A percentile compares a stretch with the other conserved stretches of the same genome.
These are phyloP conservation scores for Leptobrachium ailaonicum DNA, from an alignment of 2,113 vertebrate genomes.

Conservation along the genomic window DNA sequence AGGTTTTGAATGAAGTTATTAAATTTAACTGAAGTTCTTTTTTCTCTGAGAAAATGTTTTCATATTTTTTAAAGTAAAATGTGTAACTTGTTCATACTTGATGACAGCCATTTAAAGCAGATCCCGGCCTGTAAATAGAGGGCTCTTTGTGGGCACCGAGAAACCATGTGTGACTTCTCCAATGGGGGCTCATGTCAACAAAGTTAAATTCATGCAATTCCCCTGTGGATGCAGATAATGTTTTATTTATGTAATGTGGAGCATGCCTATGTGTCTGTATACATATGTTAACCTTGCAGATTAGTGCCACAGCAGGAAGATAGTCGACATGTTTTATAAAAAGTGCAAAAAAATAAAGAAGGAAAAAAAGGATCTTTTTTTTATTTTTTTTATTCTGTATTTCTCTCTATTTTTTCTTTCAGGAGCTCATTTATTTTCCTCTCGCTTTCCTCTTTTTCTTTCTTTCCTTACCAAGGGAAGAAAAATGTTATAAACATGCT, in stretches of 20 bases:
- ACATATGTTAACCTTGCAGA: not conserved
- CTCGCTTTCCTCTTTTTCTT: no score
- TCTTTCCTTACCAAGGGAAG: no score
- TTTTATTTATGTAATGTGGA: not conserved
- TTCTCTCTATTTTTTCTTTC: no score
- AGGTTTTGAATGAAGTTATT: not conserved
- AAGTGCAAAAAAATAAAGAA: not conserved
- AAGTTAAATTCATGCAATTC: not conserved
- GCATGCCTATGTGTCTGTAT: not conserved
- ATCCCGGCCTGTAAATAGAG: not conserved
- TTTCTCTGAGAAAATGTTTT: not conserved
- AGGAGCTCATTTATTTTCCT: no score
- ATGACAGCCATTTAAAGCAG: not conserved
- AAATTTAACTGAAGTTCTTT: not conserved
- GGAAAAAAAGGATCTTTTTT: not conserved
- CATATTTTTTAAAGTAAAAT: not conserved
- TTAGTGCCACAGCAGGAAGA: not conserved
- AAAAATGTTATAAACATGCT: no score
- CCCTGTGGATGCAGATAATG: slow-evolving; percentile 12
- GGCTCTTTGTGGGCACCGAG: not conserved
- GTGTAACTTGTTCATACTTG: not conserved
- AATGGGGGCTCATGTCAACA: not conserved
- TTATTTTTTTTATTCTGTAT: no score
- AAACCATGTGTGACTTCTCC: not conserved
- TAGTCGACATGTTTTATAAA: not conserved